phyloP scores from a whole-genome alignment of 2,113 vertebrate species.

The Corydoras maculifer region DNA sequence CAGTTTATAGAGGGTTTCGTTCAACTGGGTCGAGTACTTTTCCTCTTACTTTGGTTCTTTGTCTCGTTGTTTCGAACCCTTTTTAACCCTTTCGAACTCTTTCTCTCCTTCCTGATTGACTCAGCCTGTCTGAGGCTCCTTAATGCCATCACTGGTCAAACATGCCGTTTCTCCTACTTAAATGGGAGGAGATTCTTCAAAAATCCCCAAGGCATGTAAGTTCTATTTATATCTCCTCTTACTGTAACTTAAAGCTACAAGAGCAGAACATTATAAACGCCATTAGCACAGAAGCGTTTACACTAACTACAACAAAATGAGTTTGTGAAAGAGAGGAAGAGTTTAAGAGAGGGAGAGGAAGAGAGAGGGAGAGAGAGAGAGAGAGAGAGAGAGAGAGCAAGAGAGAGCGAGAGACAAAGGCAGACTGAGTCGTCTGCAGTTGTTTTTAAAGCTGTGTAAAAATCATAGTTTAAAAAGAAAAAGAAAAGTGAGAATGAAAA shows the following conservation, averaged over 20 bases:
- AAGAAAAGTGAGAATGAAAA: conserved; percentile 25
- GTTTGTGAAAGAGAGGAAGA: too few species aligned
- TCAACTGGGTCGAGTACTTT: neutral
- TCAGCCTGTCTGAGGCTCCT: neutral
- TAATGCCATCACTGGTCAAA: conserved; percentile 14
- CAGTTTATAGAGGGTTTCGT: conserved; percentile 8
- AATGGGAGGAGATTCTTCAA: conserved; percentile 61
- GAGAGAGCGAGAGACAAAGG: too few species aligned
- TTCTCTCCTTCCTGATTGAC: conserved; percentile 10
- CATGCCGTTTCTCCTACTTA: conserved; percentile 30
- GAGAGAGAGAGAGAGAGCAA: too few species aligned
- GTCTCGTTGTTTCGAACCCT: neutral
- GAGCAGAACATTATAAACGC: neutral
- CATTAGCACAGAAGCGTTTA: too few species aligned
- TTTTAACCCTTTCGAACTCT: neutral
- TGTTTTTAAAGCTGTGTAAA: neutral
- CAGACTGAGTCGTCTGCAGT: too few species aligned
- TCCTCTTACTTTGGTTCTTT: conserved; percentile 7
- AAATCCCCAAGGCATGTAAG: conserved; percentile 38
- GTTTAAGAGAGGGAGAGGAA: too few species aligned
- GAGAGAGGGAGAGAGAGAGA: too few species aligned
- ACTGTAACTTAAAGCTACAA: conserved; percentile 27
- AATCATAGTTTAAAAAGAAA: neutral
- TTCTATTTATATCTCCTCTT: conserved; percentile 42
- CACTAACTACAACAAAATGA: too few species aligned